Conservation (phyloP, 2,113 vertebrate species). For the Entomyzon cyanotis region DNA sequence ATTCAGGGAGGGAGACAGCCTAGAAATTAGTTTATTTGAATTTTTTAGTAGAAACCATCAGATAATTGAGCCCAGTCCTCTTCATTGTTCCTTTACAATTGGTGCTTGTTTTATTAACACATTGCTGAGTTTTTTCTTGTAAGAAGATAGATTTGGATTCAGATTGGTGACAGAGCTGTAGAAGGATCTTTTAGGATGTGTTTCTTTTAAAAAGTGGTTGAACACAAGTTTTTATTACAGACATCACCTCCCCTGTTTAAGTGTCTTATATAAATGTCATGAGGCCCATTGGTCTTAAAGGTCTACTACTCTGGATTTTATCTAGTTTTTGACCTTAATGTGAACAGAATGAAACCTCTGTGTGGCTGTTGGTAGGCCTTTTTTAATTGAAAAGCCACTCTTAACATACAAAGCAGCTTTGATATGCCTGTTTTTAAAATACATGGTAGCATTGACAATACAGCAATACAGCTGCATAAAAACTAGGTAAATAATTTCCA, state of each 20-base stretch:
- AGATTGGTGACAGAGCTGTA: not conserved
- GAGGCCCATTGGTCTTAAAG: not conserved
- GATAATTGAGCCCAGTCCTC: conserved; percentile 31
- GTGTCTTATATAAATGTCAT: not conserved
- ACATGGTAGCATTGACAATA: not conserved
- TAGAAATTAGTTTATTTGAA: not conserved
- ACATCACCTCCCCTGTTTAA: not conserved
- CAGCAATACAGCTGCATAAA: not conserved
- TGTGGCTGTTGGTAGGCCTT: not conserved
- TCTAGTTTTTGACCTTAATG: not conserved
- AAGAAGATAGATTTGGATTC: not conserved
- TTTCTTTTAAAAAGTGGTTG: not conserved
- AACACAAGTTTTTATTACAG: not conserved
- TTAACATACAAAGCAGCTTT: not conserved
- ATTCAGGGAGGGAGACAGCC: not conserved
- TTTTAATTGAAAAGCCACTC: not conserved
- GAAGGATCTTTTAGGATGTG: not conserved
- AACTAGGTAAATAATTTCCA: not conserved
- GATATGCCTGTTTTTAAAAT: not conserved
- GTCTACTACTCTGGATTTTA: not conserved
- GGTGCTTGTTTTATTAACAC: not conserved
- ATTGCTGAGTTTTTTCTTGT: not conserved
- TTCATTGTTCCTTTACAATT: conserved; percentile 24
- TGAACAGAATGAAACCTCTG: not conserved
- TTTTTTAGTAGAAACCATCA: not conserved